Base-by-base conservation (phyloP, 2,797 vertebrate species). In the Galaxias olidus region DNA sequence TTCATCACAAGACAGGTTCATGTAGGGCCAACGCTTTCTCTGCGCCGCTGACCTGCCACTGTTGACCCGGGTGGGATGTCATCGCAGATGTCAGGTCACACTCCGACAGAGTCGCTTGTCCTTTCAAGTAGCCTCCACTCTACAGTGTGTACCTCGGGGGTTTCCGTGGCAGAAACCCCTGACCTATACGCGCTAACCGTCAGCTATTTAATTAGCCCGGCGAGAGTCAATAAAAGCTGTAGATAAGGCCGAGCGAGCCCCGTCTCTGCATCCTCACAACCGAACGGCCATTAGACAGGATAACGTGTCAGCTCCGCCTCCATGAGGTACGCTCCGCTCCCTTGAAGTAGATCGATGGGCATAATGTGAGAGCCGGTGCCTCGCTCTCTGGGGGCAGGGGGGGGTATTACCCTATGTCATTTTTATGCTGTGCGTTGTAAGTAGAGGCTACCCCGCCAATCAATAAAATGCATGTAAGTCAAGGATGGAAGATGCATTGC, bases 401-500 rank as follows among this genome's bases (percentile, higher is more conserved):
- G 54, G 47, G 52, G 49, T 46, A 48, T 54, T 52, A 48, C 48
- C n/a, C 48, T 41, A 15, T 47, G 56, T 41, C 49, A 14, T 40
- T 53, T 52, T 54, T 46, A 51, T 65, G 61, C 20, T 43, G 17
- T 49, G 53, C 10, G 10, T n/a, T 51, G 12, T 64, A 61, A 59
- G 65, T 30, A 59, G 60, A 19, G 30, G 58, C 17, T 50, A 48
- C 52, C 44, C 52, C 40, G 57, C 15, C 61, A 69, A 73, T 63
- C 20, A 2, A 59, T 57, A 55, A 54, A n/a, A 59, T 58, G 59
- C 19, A 46, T 70, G 61, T 18, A 62, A 76, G 50, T 45, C 66
- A 61, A 19, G 56, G 20, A 44, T 30, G 15, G n/a, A 0, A 46
- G 46, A 15, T 59, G 62, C 68, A 50, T 61, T 44, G 6, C 41